A percentile compares a stretch with the other conserved stretches of the same genome.
Evolutionary conservation across 2,113 vertebrate genomes (phyloP).

Genomic region (Acanthisitta chloris): DNA sequence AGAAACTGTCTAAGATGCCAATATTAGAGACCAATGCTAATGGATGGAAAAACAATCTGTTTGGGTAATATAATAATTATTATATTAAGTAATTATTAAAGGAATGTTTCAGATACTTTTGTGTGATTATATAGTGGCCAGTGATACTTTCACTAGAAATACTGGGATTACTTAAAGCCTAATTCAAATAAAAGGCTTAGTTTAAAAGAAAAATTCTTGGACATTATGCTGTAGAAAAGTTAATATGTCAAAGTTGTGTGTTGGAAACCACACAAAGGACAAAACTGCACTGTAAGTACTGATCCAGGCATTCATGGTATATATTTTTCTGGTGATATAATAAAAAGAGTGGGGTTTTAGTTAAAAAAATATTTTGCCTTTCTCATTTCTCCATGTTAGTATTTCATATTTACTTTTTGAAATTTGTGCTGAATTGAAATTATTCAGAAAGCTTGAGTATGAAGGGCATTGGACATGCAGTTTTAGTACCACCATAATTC

Average conservation of each 20-base stretch:
- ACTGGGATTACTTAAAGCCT: neutral
- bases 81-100: neutral
- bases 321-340: neutral
- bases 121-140: neutral
- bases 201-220: neutral
- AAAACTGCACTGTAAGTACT: neutral
- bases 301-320: neutral
- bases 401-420: neutral
- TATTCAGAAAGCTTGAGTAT: neutral
- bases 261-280: neutral
- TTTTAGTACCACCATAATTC: neutral
- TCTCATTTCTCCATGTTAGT: neutral
- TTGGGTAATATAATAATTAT: neutral
- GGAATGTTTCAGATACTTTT: too few species aligned
- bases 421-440: neutral
- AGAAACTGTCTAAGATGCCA: neutral
- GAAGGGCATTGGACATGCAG: neutral
- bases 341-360: too few species aligned
- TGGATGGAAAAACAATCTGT: neutral
- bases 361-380: neutral
- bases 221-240: neutral
- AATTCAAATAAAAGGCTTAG: neutral
- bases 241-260: neutral
- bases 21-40: neutral
- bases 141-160: neutral